A percentile compares a stretch with the other conserved stretches of the same genome.
Conservation (phyloP, 2,797 vertebrate genomes). For the Gobionotothen gibberifrons region DNA sequence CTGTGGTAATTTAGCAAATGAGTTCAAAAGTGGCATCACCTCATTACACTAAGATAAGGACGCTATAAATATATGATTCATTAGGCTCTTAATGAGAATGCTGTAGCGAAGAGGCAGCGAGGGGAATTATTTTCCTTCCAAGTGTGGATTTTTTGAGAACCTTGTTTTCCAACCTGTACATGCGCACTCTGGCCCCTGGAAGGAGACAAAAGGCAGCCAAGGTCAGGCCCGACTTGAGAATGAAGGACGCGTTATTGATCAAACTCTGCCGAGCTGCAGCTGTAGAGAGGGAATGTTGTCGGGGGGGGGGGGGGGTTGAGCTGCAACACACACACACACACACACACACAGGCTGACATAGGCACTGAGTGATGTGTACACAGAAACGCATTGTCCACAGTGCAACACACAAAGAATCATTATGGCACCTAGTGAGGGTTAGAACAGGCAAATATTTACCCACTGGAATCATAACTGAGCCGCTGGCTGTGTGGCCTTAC, state of each 20-base stretch:
- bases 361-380: conserved; percentile 73
- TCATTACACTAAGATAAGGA: conserved; percentile 80
- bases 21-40: conserved; percentile 76
- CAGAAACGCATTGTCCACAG: conserved; percentile 69
- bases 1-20: conserved; percentile 73
- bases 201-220: conserved; percentile 89
- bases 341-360: conserved; percentile 50
- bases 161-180: conserved; percentile 82
- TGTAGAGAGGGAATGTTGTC: conserved; percentile 69
- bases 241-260: conserved; percentile 90
- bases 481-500: conserved; percentile 73
- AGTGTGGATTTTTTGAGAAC: conserved; percentile 70
- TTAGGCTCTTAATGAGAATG: conserved; percentile 82
- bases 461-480: conserved; percentile 84
- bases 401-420: conserved; percentile 81
- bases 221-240: conserved; percentile 86
- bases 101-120: conserved; percentile 59
- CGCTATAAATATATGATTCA: conserved; percentile 82
- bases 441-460: conserved; percentile 86
- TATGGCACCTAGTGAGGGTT: conserved; percentile 80
- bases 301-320: conserved; percentile 47
- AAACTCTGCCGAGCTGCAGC: conserved; percentile 83
- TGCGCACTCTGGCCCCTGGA: conserved; percentile 85
- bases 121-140: conserved; percentile 68
- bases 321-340: conserved; percentile 37